These are phyloP conservation scores for Mustela nigripes DNA, from an alignment of 2,113 vertebrate species.

Conservation along the genomic window DNA sequence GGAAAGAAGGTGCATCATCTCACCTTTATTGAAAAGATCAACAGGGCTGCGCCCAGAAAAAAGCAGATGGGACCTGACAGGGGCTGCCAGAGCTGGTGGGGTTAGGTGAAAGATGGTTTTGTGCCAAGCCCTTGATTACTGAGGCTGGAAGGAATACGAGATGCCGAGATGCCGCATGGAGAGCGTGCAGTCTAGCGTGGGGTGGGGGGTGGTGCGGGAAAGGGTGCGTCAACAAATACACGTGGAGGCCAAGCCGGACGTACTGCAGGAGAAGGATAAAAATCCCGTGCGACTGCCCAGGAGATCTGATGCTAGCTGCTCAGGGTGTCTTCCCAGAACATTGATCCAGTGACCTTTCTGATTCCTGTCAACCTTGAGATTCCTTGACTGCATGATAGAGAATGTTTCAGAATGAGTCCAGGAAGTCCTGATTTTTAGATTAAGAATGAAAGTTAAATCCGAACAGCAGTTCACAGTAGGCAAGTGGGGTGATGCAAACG, in stretches of 20 bases:
- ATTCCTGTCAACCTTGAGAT: constrained; percentile 1
- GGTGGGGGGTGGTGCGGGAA: not conserved
- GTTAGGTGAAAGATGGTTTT: not conserved
- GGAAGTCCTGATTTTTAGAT: constrained; percentile 36
- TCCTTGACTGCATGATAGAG: constrained; percentile 1
- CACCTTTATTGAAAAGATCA: not conserved
- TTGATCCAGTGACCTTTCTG: not conserved
- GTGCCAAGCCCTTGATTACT: not conserved
- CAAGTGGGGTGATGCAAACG: not conserved
- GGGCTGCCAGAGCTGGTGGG: not conserved
- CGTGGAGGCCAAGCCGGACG: not conserved
- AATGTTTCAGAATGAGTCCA: not conserved
- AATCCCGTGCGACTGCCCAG: not conserved
- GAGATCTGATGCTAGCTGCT: not conserved
- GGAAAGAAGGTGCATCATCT: not conserved
- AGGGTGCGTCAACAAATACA: not conserved
- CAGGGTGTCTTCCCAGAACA: not conserved
- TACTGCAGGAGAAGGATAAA: not conserved
- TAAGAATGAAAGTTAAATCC: not conserved
- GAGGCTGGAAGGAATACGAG: not conserved
- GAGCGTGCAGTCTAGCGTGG: not conserved
- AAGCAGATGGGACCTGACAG: not conserved
- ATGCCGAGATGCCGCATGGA: not conserved
- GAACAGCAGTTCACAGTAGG: not conserved
- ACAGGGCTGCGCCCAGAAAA: not conserved